phyloP scores from a whole-genome alignment of 2,888 invertebrate species.

The Agonopterix arenella region DNA sequence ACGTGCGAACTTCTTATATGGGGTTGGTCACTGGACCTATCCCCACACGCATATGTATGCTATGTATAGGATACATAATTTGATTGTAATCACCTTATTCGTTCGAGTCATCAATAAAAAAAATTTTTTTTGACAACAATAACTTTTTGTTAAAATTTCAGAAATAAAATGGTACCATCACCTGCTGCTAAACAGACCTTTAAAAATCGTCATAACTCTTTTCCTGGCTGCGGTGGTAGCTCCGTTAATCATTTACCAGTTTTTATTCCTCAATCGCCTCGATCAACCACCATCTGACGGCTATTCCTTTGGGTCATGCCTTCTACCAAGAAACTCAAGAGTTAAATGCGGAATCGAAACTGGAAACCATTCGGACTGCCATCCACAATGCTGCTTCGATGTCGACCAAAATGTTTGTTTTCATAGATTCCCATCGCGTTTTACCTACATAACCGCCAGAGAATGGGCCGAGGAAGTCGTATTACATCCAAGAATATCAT shows the following conservation, averaged over 20 bases:
- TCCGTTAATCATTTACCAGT: constrained; percentile 52
- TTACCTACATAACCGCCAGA: constrained; percentile 55
- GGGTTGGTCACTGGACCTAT: no score
- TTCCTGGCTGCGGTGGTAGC: constrained; percentile 32
- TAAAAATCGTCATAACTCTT: constrained; percentile 37
- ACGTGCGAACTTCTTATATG: no score
- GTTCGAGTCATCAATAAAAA: no score
- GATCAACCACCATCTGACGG: constrained; percentile 49
- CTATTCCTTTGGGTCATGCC: constrained; percentile 56
- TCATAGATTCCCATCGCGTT: constrained; percentile 71
- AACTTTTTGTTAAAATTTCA: constrained; percentile 27
- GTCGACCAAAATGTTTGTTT: constrained; percentile 53
- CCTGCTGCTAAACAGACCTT: constrained; percentile 51
- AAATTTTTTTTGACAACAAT: no score
- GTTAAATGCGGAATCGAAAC: constrained; percentile 53
- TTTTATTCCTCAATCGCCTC: constrained; percentile 32
- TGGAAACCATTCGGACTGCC: constrained; percentile 45
- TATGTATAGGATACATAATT: no score
- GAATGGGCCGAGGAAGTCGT: constrained; percentile 46
- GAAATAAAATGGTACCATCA: constrained; percentile 55
- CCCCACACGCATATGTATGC: no score
- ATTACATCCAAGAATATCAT: constrained; percentile 43
- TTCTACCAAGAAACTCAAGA: constrained; percentile 38
- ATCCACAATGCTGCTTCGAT: constrained; percentile 71
- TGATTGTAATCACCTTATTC: no score